Evolutionary conservation across 2,888 invertebrate genomes (phyloP), one percentile per base, ranked within the genome.

Genomic region (Eristalis arbustorum): DNA sequence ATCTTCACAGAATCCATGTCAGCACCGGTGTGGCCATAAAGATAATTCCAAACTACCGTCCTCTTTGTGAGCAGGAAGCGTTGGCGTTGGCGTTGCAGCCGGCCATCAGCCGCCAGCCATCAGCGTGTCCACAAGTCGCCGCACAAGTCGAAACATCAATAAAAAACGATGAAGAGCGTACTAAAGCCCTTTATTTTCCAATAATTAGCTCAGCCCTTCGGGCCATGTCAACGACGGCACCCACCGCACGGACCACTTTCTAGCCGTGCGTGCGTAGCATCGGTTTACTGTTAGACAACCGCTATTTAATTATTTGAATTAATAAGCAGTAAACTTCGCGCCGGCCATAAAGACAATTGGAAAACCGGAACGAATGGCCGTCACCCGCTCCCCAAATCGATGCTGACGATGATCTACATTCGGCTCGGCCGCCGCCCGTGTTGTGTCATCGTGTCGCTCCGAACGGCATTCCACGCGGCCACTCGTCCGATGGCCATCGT

Each of bases 221-320:
- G 40, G 56, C 56, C 57, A 67, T 76, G 59, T 8, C 14, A 3
- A 11, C 22, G 14, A 40, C 11, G 13, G 49, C 22, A 13, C 31
- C 42, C 23, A 23, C 37, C 49, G 6, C 37, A 37, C 23, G 11
- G n/a, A 37, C 62, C 37, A 71, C 78, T 78, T 78, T 78, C 78
- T 78, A 64, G 64, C 22, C 37, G 6, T 28, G 31, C 2, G 31
- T 31, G 5, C 6, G 4, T 5, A 1, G 8, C 31, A 10, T 31
- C 31, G 6, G 59, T 80, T 73, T 68, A 80, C 75, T 67, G 69
- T 75, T 87, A 82, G 78, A 78, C 78, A 78, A 82, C 87, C 75
- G 75, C 81, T 73, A 73, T 82, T 87, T 87, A 87, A 87, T 87
- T 87, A 87, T 75, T 79, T 78, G 87, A 87, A 82, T 87, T 87